Percentiles rank a stretch among this genome's conserved stretches.
These are phyloP conservation scores for Pavo muticus DNA, from an alignment of 2,113 vertebrate species.

Conservation along the genomic window DNA sequence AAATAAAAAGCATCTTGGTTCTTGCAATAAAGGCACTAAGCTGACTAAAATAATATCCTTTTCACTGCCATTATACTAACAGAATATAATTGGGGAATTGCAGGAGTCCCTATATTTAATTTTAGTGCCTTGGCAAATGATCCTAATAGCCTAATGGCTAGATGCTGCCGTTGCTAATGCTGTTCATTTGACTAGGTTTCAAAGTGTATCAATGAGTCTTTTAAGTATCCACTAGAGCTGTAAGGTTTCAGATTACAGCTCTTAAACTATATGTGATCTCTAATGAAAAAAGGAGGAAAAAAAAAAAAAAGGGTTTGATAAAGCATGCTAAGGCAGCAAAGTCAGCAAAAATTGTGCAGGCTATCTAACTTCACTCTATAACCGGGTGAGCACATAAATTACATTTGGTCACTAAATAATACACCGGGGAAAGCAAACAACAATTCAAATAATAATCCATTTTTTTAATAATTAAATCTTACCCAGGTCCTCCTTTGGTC, in stretches of 20 bases:
- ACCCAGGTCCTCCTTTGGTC: constrained; percentile 62
- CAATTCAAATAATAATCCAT: constrained; percentile 75
- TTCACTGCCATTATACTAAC: constrained; percentile 69
- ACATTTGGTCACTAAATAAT: constrained; percentile 60
- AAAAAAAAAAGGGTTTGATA: constrained; percentile 37
- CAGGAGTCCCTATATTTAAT: constrained; percentile 73
- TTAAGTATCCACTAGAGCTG: constrained; percentile 59
- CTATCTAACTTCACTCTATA: constrained; percentile 46
- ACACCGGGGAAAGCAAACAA: constrained; percentile 64
- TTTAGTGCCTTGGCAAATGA: constrained; percentile 65
- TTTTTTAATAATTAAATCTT: constrained; percentile 77
- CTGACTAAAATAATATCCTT: constrained; percentile 68
- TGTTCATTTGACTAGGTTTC: constrained; percentile 67
- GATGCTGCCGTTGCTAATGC: constrained; percentile 56
- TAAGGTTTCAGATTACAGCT: constrained; percentile 70
- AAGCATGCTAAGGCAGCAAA: constrained; percentile 52
- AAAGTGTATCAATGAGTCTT: constrained; percentile 71
- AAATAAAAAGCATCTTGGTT: constrained; percentile 49
- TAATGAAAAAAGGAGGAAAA: constrained; percentile 23
- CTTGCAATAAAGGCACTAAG: constrained; percentile 47
- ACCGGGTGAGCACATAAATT: constrained; percentile 61
- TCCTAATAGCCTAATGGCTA: constrained; percentile 68
- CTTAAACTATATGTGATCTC: constrained; percentile 63
- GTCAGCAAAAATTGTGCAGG: constrained; percentile 69
- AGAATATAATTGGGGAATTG: constrained; percentile 72